Conservation (phyloP, 2,888 invertebrate genomes). For the Metallyticus violacea region DNA sequence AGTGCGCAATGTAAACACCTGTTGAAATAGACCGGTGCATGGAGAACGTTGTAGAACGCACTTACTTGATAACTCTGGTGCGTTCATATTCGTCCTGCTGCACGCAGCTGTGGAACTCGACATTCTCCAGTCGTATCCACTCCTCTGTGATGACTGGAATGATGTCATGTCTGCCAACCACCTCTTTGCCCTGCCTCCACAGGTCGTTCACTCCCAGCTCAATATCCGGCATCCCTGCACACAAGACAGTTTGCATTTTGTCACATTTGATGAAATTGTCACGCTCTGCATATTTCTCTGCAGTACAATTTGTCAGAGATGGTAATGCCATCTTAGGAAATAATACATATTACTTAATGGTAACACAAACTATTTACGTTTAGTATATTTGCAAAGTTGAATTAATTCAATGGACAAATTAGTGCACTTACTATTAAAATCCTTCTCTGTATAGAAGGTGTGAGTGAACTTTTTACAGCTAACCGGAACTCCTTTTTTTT, state of each 20-base stretch:
- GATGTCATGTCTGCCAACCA: conserved; percentile 97
- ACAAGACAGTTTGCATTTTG: background rate
- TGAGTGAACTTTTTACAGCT: too few relatives aligned
- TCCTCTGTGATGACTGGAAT: conserved; percentile 98
- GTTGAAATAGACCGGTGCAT: background rate
- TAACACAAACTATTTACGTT: too few relatives aligned
- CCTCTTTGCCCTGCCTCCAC: conserved; percentile 97
- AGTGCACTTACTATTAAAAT: too few relatives aligned
- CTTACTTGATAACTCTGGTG: conserved; percentile 79
- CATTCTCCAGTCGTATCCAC: conserved; percentile 94
- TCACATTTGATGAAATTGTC: too few relatives aligned
- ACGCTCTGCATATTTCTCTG: too few relatives aligned
- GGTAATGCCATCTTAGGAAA: too few relatives aligned
- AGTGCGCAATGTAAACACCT: background rate
- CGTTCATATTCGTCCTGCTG: conserved; percentile 86
- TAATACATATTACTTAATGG: too few relatives aligned
- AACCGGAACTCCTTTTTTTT: too few relatives aligned
- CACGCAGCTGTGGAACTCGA: conserved; percentile 93
- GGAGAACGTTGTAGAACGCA: conserved; percentile 4
- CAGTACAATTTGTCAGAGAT: too few relatives aligned
- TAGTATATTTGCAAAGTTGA: too few relatives aligned
- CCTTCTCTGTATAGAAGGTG: too few relatives aligned
- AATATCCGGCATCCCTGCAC: conserved; percentile 85
- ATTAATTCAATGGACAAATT: too few relatives aligned
- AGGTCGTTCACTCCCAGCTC: conserved; percentile 97